Conservation (phyloP, 1,140 invertebrate genomes). For the Nasonia longicornis region DNA sequence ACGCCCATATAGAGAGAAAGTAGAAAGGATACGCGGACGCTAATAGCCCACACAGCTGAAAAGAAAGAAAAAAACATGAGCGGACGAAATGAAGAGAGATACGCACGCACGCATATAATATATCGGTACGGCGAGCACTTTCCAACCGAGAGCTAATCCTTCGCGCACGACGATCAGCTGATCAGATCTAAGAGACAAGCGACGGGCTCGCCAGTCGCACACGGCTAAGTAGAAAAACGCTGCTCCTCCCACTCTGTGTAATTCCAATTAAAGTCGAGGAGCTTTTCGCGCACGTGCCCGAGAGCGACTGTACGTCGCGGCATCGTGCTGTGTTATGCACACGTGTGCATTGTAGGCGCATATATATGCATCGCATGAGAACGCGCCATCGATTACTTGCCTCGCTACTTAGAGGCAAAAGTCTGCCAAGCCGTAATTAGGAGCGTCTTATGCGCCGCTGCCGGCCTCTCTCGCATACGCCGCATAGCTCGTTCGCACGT, state of each 20-base stretch:
- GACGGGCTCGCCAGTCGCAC: background rate
- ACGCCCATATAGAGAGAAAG: slow-evolving; percentile 25
- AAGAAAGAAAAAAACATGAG: background rate
- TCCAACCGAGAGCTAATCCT: slow-evolving; percentile 24
- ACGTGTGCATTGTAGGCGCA: background rate
- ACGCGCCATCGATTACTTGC: slow-evolving; percentile 49
- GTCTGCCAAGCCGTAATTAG: slow-evolving; percentile 56
- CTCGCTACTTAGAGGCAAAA: slow-evolving; percentile 48
- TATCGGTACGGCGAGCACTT: background rate
- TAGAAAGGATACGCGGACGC: background rate
- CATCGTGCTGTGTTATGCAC: background rate
- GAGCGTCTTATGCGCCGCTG: slow-evolving; percentile 49
- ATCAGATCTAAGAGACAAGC: background rate
- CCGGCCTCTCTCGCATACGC: background rate
- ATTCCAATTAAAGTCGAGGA: slow-evolving; percentile 2
- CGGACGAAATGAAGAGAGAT: background rate
- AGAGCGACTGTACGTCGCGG: background rate
- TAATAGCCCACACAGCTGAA: background rate
- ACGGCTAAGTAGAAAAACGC: background rate
- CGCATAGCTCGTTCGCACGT: background rate
- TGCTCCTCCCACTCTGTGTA: background rate
- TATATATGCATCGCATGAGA: background rate
- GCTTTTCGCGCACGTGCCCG: background rate
- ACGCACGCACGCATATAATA: background rate
- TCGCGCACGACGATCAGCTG: slow-evolving; percentile 13